These are phyloP conservation scores for Onychorhynchus coronatus DNA, from an alignment of 2,113 vertebrate genomes.

Conservation along the genomic window DNA sequence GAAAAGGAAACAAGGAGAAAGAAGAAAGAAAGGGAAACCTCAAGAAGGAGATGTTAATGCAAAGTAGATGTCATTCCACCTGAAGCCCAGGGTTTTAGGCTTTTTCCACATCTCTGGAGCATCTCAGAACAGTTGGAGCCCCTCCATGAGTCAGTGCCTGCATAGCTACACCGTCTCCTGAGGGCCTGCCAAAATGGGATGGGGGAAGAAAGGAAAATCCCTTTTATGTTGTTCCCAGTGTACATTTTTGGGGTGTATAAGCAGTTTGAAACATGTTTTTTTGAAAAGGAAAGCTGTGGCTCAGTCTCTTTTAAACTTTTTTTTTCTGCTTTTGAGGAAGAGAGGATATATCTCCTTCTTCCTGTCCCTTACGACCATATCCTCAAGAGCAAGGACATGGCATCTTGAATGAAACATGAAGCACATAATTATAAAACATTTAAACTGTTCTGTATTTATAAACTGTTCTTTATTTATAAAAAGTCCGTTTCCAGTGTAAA, in stretches of 20 bases:
- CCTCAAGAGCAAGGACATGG: neutral
- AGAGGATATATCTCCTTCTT: neutral
- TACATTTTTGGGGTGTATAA: neutral
- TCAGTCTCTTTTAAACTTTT: neutral
- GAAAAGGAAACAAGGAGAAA: slow-evolving; percentile 7
- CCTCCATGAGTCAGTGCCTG: neutral
- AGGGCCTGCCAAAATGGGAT: neutral
- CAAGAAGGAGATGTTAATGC: neutral
- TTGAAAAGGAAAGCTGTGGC: neutral
- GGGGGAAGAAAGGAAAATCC: neutral
- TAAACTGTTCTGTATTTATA: neutral
- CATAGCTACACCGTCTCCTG: neutral
- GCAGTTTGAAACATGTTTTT: rapidly evolving
- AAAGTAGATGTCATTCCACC: slow-evolving; percentile 34
- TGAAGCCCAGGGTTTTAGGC: neutral
- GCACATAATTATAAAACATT: neutral
- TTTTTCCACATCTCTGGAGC: neutral
- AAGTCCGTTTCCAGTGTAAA: neutral
- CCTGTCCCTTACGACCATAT: neutral
- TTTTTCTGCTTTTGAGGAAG: neutral
- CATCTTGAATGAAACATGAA: neutral
- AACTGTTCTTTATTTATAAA: neutral
- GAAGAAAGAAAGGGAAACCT: neutral
- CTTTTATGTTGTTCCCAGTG: neutral
- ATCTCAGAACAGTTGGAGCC: neutral